These are phyloP conservation scores for Cuniculus paca DNA, from an alignment of 2,797 vertebrate genomes.

Conservation along the genomic window DNA sequence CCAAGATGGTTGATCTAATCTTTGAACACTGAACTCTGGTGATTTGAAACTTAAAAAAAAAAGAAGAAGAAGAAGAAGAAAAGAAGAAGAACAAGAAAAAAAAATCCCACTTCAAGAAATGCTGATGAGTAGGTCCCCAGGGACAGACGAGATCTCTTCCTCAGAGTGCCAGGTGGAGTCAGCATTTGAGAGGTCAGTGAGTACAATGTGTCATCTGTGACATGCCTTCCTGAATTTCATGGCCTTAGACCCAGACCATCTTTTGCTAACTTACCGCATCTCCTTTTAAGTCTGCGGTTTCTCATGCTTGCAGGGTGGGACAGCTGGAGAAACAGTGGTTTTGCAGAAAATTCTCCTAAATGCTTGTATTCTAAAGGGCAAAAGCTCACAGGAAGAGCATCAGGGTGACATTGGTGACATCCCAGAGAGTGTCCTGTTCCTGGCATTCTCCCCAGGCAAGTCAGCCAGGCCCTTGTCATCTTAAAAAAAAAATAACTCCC, in stretches of 20 bases:
- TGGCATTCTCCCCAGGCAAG: conserved; percentile 71
- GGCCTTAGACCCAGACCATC: conserved; percentile 11
- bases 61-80: background rate
- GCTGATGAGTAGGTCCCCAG: background rate
- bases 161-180: background rate
- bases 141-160: background rate
- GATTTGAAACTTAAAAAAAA: background rate
- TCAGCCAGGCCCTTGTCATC: conserved; percentile 59
- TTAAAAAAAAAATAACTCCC: conserved; percentile 20
- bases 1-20: background rate
- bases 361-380: conserved; percentile 59
- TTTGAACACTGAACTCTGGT: conserved; percentile 19
- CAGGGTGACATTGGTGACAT: background rate
- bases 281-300: conserved; percentile 70
- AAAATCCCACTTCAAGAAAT: background rate
- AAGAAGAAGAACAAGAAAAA: background rate
- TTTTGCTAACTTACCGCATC: conserved; percentile 24
- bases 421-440: conserved; percentile 47
- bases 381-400: background rate
- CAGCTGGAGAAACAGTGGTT: background rate
- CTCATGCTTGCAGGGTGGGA: conserved; percentile 50
- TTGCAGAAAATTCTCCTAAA: conserved; percentile 73
- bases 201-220: background rate
- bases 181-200: background rate
- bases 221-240: background rate